Conservation (phyloP, 2,113 vertebrate genomes). For the Dicentrarchus labrax region DNA sequence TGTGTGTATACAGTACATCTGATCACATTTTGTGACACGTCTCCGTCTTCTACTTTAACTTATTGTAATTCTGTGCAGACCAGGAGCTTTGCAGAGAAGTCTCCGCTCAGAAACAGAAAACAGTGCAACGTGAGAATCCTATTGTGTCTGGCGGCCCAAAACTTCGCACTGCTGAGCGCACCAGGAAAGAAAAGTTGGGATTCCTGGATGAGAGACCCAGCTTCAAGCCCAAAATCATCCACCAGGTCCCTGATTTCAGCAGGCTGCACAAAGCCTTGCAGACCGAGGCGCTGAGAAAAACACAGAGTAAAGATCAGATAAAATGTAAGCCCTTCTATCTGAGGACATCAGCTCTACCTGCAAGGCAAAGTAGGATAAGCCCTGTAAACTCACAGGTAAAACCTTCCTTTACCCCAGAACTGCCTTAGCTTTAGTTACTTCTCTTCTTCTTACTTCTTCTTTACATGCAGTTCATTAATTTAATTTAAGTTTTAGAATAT, state of each 20-base stretch:
- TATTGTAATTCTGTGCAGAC: slow-evolving; percentile 78
- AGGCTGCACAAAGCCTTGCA: slow-evolving; percentile 89
- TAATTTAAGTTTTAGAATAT: not conserved
- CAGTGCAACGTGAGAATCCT: slow-evolving; percentile 71
- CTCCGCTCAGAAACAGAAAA: slow-evolving; percentile 76
- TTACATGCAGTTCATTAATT: not conserved
- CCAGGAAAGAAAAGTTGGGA: slow-evolving; percentile 84
- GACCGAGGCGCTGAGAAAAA: slow-evolving; percentile 81
- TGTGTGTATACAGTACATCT: not conserved
- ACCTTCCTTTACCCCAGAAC: not conserved
- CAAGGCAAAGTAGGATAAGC: slow-evolving; percentile 68
- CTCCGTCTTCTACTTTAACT: not conserved
- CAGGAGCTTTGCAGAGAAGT: slow-evolving; percentile 87
- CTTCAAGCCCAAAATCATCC: slow-evolving; percentile 90
- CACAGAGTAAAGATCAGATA: slow-evolving; percentile 84
- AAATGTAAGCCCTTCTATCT: slow-evolving; percentile 91
- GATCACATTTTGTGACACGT: not conserved
- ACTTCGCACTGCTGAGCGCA: slow-evolving; percentile 82
- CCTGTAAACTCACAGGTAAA: slow-evolving; percentile 71
- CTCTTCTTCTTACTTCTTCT: not conserved
- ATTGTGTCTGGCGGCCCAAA: slow-evolving; percentile 58
- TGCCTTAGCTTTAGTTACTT: not conserved
- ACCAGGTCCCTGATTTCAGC: slow-evolving; percentile 89
- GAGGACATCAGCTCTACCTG: slow-evolving; percentile 85
- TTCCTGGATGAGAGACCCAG: slow-evolving; percentile 89